phyloP scores from a whole-genome alignment of 2,797 vertebrate species.

The Ptychadena robeensis region DNA sequence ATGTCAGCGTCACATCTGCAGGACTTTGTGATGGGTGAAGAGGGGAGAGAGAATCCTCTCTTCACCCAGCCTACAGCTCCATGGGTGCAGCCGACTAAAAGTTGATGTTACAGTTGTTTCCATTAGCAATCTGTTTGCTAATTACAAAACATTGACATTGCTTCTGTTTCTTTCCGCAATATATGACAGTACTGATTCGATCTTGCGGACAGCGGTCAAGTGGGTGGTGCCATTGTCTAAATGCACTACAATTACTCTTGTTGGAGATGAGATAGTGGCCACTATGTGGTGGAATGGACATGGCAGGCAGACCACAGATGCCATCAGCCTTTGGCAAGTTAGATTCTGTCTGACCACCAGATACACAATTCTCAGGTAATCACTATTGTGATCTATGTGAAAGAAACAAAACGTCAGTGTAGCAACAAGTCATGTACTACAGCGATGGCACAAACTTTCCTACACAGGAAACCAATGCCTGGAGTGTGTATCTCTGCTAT shows the following conservation, averaged over 20 bases:
- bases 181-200: neutral
- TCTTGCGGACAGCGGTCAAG: conserved; percentile 41
- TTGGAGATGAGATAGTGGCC: conserved; percentile 42
- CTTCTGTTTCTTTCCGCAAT: neutral
- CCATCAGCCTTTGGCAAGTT: conserved; percentile 22
- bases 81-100: too few species aligned
- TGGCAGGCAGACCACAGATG: conserved; percentile 38
- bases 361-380: neutral
- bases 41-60: too few species aligned
- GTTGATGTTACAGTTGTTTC: neutral
- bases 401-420: too few species aligned
- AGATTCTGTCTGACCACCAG: neutral
- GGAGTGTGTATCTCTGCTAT: neutral
- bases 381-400: neutral
- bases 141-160: too few species aligned
- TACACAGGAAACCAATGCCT: neutral
- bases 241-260: conserved; percentile 51
- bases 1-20: too few species aligned
- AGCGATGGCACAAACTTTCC: neutral
- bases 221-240: conserved; percentile 13
- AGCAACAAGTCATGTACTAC: too few species aligned
- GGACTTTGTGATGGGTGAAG: too few species aligned
- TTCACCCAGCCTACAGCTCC: too few species aligned
- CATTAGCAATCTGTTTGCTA: neutral
- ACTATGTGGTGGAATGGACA: conserved; percentile 50